Conservation (phyloP, 2,113 vertebrate genomes). For the Dasyprocta punctata region DNA sequence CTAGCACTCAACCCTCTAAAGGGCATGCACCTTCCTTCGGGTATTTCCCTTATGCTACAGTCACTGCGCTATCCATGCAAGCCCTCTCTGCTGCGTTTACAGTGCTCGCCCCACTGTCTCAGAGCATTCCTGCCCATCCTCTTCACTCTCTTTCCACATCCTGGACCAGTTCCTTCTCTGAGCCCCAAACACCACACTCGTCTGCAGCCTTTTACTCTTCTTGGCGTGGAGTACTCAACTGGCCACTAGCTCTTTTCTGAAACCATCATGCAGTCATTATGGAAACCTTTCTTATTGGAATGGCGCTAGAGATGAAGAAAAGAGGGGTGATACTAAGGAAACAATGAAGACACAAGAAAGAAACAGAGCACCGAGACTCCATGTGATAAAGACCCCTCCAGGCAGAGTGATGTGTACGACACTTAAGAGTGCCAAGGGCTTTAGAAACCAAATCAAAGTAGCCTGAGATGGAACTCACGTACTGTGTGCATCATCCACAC, state of each 20-base stretch:
- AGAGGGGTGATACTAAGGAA: not conserved
- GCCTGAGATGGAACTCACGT: not conserved
- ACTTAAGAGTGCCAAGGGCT: not conserved
- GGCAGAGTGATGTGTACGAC: not conserved
- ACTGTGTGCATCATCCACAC: not conserved
- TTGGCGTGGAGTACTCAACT: not conserved
- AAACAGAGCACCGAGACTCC: not conserved
- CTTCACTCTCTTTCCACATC: not conserved
- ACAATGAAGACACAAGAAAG: not conserved
- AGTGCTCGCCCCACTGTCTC: not conserved
- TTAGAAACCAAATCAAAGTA: not conserved
- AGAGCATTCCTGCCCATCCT: fast-evolving
- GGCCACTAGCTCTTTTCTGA: not conserved
- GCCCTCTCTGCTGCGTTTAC: not conserved
- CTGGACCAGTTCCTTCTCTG: not conserved
- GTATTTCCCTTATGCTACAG: not conserved
- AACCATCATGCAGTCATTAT: not conserved
- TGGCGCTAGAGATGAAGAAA: not conserved
- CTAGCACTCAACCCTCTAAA: not conserved
- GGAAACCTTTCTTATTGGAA: not conserved
- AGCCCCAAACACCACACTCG: not conserved
- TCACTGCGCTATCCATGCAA: not conserved
- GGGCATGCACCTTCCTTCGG: not conserved
- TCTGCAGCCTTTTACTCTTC: not conserved
- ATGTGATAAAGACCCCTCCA: not conserved